Conservation (phyloP, 2,888 invertebrate species). For the Coleophora flavipennella region DNA sequence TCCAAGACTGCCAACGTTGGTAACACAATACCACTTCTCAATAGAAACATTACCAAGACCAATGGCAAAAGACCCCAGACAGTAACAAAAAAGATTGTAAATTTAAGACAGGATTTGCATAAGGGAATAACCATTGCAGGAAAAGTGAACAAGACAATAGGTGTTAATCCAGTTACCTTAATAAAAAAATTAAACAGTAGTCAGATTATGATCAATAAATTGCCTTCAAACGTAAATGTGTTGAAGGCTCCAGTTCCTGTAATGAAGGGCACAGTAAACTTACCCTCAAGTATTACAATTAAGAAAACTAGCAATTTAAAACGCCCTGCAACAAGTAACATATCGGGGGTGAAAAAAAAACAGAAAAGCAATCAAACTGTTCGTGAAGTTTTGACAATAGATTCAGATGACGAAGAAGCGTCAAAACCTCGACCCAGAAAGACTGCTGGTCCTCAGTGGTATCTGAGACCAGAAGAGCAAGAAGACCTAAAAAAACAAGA, state of each 20-base stretch:
- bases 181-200: slow-evolving; percentile 16
- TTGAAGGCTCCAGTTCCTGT: slow-evolving; percentile 19
- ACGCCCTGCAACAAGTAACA: slow-evolving; percentile 10
- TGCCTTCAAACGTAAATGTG: slow-evolving; percentile 2
- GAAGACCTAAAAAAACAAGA: slow-evolving; percentile 20
- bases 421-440: not conserved
- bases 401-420: slow-evolving; percentile 53
- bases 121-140: too few species aligned
- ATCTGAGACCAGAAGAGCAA: slow-evolving; percentile 53
- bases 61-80: slow-evolving; percentile 18
- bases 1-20: too few species aligned
- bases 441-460: slow-evolving; percentile 46
- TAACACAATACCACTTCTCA: too few species aligned
- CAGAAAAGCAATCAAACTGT: slow-evolving; percentile 12
- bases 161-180: slow-evolving; percentile 21
- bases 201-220: slow-evolving; percentile 17
- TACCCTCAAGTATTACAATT: slow-evolving; percentile 50
- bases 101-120: too few species aligned
- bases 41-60: too few species aligned
- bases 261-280: slow-evolving; percentile 16
- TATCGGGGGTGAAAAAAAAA: slow-evolving; percentile 14
- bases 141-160: too few species aligned
- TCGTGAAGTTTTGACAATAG: slow-evolving; percentile 37
- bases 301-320: slow-evolving; percentile 26
- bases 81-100: too few species aligned